These are phyloP conservation scores for Hofmannophila pseudospretella DNA, from an alignment of 2,888 invertebrate species.

Conservation along the genomic window DNA sequence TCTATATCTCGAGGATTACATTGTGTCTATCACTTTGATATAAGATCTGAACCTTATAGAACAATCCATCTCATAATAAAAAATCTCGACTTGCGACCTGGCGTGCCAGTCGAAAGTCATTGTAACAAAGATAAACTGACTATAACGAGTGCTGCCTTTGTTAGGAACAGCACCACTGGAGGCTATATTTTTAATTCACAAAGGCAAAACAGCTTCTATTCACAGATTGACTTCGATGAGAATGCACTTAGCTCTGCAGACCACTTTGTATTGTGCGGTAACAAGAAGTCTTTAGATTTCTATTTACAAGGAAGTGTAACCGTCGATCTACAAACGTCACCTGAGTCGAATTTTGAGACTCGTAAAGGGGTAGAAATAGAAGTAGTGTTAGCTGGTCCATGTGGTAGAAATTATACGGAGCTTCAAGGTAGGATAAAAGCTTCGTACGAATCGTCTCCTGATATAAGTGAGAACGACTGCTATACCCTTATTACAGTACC, in stretches of 20 bases:
- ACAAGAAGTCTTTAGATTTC: slow-evolving; percentile 38
- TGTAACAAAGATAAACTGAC: slow-evolving; percentile 56
- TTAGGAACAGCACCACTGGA: slow-evolving; percentile 37
- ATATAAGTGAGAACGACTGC: slow-evolving; percentile 65
- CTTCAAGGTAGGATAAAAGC: slow-evolving; percentile 81
- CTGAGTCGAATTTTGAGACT: slow-evolving; percentile 27
- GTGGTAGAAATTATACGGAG: slow-evolving; percentile 81
- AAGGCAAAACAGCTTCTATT: slow-evolving; percentile 25
- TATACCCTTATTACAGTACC: slow-evolving; percentile 81
- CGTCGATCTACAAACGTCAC: slow-evolving; percentile 44
- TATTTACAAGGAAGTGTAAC: slow-evolving; percentile 41
- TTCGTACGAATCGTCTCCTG: not conserved
- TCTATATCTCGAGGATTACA: slow-evolving; percentile 47
- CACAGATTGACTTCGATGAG: slow-evolving; percentile 24
- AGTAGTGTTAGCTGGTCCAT: slow-evolving; percentile 69
- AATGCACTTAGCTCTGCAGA: slow-evolving; percentile 21
- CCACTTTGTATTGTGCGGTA: slow-evolving; percentile 41
- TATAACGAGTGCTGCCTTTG: slow-evolving; percentile 30
- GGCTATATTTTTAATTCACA: slow-evolving; percentile 36
- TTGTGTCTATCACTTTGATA: slow-evolving; percentile 46
- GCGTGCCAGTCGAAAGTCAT: slow-evolving; percentile 23
- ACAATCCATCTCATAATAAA: slow-evolving; percentile 40
- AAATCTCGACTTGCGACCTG: slow-evolving; percentile 41
- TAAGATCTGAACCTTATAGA: slow-evolving; percentile 17
- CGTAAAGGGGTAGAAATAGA: slow-evolving; percentile 83